A percentile compares a stretch with the other conserved stretches of the same genome.
These are phyloP conservation scores for Trogon melanurus DNA, from an alignment of 2,113 vertebrate genomes.

Conservation along the genomic window DNA sequence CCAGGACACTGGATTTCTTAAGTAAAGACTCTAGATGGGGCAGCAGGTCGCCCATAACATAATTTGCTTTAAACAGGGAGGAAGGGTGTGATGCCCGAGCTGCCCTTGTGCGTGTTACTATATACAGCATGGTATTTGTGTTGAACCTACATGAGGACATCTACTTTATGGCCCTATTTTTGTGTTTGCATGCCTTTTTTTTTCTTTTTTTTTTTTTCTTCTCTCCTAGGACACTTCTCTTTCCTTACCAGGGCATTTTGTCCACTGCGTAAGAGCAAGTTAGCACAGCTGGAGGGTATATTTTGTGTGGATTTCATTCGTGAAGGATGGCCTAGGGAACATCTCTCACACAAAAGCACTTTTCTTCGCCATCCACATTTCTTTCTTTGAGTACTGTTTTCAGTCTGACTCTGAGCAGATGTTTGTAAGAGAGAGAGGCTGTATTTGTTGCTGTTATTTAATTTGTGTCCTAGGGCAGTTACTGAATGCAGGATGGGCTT, in stretches of 20 bases:
- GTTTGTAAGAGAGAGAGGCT: background rate
- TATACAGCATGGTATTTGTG: background rate
- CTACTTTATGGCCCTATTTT: background rate
- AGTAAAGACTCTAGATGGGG: background rate
- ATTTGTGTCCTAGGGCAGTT: constrained; percentile 34
- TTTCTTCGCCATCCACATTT: background rate
- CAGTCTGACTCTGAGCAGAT: constrained; percentile 27
- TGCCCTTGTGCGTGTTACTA: background rate
- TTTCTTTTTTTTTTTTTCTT: too few species aligned
- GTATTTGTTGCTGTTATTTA: constrained; percentile 17
- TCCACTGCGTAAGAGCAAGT: background rate
- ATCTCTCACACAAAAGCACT: background rate
- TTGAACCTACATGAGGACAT: background rate
- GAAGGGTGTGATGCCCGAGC: fast-evolving
- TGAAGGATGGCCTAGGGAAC: background rate
- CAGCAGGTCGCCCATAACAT: fast-evolving
- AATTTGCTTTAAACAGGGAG: background rate
- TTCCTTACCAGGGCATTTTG: background rate
- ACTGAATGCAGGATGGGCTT: background rate
- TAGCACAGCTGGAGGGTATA: background rate
- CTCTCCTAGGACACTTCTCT: background rate
- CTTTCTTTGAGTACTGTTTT: background rate
- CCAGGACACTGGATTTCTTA: background rate
- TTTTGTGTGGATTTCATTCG: constrained; percentile 25
- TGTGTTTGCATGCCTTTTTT: background rate